Percentiles rank a stretch among this genome's conserved stretches.
Conservation (phyloP, 2,797 vertebrate genomes). For the Melanitta fusca region DNA sequence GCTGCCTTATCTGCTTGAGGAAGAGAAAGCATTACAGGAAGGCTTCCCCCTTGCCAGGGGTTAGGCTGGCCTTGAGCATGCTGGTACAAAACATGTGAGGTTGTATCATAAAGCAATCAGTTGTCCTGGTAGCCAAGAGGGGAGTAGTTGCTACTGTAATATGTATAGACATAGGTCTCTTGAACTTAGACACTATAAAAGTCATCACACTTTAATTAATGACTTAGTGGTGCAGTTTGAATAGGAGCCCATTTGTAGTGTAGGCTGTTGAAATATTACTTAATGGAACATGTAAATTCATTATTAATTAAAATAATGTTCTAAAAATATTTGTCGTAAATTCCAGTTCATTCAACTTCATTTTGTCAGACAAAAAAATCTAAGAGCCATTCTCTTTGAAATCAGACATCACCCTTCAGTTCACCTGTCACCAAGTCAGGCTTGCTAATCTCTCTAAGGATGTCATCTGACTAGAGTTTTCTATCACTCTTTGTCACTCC, state of each 20-base stretch:
- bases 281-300: neutral
- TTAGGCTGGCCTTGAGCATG: neutral
- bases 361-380: neutral
- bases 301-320: slow-evolving; percentile 14
- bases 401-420: neutral
- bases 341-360: neutral
- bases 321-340: neutral
- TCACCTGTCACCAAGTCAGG: slow-evolving; percentile 26
- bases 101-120: neutral
- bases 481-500: slow-evolving; percentile 4
- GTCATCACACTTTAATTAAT: neutral
- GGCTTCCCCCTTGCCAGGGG: neutral
- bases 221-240: neutral
- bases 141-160: neutral
- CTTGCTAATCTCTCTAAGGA: slow-evolving; percentile 48
- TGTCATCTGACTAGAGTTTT: slow-evolving; percentile 15
- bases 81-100: neutral
- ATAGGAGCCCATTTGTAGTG: neutral
- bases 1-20: neutral
- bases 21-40: neutral
- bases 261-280: slow-evolving; percentile 12
- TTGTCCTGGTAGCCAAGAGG: neutral
- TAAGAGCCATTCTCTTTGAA: slow-evolving; percentile 26
- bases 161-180: neutral
- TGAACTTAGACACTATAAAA: neutral